Base-by-base conservation (phyloP, 2,888 invertebrate genomes). In the Actias luna region DNA sequence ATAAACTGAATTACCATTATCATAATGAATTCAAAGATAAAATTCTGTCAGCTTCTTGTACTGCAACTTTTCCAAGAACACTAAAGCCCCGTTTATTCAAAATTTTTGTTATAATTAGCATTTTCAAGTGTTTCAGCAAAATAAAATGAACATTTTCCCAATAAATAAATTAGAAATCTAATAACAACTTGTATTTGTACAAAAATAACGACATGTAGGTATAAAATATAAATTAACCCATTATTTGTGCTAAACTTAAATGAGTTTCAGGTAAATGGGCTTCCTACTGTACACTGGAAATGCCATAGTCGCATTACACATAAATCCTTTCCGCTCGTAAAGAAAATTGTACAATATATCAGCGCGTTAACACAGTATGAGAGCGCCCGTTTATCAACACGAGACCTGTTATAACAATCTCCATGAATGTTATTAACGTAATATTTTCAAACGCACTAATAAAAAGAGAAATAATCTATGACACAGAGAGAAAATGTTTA, bases 291-390 rank as follows among this genome's bases (percentile, higher is more conserved):
- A 74, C 78, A 78, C 74, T 77, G 76, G 74, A 79, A 81, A 76
- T 72, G 79, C 76, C 77, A 67, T 69, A 71, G 75, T 73, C 76
- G 75, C 81, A 77, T 77, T 82, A 79, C 77, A 59, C 79, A 82
- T 84, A 88, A 87, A 89, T 88, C 84, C 85, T 80, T 83, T 85
- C 80, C 74, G 82, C 85, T 82, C 85, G 85, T 84, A 84, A 88
- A 88, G 88, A 89, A 89, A 88, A 89, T 89, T 89, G 88, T 88
- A 83, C 82, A 85, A 85, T 87, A 87, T 85, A 86, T 89, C 89
- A 88, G 79, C 76, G 81, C 77, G 85, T 88, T 88, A 88, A 83
- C 88, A 82, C 82, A 83, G 77, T 74, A 76, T 78, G 78, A 82
- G 82, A 79, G 82, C 74, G 80, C 78, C 79, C 87, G 85, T 89